phyloP scores from a whole-genome alignment of 2,113 vertebrate species.

The Camelus dromedarius region DNA sequence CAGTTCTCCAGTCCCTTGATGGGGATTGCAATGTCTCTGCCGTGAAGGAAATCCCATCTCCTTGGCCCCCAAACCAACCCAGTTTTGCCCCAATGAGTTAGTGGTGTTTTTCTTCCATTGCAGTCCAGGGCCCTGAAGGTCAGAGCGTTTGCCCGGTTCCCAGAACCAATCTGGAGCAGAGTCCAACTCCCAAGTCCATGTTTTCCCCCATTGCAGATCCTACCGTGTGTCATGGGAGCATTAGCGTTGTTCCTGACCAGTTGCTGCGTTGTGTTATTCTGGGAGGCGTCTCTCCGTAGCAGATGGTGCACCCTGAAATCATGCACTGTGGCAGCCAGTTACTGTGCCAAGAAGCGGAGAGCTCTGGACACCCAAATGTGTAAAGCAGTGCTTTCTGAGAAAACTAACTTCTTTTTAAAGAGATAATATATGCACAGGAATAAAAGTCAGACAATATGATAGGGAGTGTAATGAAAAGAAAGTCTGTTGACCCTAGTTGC shows the following conservation, averaged over 20 bases:
- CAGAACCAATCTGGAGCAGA: neutral
- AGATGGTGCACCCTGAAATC: neutral
- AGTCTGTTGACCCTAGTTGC: neutral
- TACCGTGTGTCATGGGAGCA: neutral
- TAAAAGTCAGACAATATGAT: neutral
- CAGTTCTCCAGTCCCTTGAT: neutral
- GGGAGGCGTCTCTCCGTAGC: neutral
- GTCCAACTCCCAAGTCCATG: neutral
- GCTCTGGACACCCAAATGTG: neutral
- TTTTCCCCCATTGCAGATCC: neutral
- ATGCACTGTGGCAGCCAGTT: neutral
- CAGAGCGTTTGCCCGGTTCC: neutral
- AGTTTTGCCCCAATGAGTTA: neutral
- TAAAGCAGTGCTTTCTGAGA: neutral
- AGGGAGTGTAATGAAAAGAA: neutral
- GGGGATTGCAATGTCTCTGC: neutral
- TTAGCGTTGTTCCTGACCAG: neutral
- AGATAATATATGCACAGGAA: neutral
- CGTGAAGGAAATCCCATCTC: neutral
- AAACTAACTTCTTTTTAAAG: neutral
- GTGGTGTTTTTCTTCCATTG: neutral
- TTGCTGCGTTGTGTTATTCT: neutral
- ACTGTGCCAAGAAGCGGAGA: neutral
- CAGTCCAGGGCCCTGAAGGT: neutral
- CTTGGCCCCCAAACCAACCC: neutral